Evolutionary conservation across 2,888 invertebrate genomes (phyloP), one percentile per base, ranked within the genome.

Genomic region (Junonia oenone): DNA sequence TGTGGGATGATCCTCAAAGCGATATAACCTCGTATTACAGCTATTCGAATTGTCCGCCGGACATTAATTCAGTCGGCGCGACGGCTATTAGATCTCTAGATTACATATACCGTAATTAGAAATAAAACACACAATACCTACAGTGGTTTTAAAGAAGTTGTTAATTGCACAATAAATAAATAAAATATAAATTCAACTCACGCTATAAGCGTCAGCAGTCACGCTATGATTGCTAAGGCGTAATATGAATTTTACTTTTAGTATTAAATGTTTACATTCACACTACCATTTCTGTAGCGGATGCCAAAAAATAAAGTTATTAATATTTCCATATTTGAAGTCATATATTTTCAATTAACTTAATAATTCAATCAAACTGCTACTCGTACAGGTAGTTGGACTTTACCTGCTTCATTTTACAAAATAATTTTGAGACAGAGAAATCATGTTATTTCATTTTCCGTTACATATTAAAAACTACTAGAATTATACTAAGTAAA

Each of bases 11-110:
- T 66, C 67, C 67, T 63, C 59, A 62, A 62, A 65, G 69, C 65
- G 67, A 72, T 72, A 73, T 72, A 68, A 66, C 63, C 43, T 43
- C 67, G 66, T 71, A 74, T 73, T 73, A 74, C 68, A 66, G 68
- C 71, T 71, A 78, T 78, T 76, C 73, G 72, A 74, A 79, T 77
- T 72, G 71, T 67, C 76, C 72, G 76, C 63, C 74, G 69, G 71
- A 76, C 78, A 75, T 81, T 76, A 76, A 64, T 54, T 62, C 56
- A 60, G 62, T 64, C 66, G 62, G 65, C 15, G 33, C 37, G 49
- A 58, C 45, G 22, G 31, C 46, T 50, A 51, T 58, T 47, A 47
- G 22, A 43, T 47, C 33, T 38, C 46, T 56, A 14, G 19, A 51
- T 56, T 33, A 51, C 13, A 49, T 31, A 40, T 40, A 40, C 11